Base-by-base conservation (phyloP, 2,797 vertebrate genomes). In the Hypotaenidia philippensis region DNA sequence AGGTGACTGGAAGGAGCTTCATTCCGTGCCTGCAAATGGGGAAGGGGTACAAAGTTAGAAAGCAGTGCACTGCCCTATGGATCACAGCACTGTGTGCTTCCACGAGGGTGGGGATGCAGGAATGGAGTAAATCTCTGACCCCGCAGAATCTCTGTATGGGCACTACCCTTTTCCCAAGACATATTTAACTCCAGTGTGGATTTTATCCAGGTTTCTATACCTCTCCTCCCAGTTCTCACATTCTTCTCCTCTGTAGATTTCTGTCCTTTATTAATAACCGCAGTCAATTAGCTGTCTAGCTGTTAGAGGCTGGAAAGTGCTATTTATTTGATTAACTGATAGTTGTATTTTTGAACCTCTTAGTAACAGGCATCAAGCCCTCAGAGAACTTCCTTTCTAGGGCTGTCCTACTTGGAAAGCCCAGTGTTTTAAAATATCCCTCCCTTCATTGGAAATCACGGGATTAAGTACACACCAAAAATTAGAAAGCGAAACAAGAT, bases 21-120 rank as follows among this genome's bases (percentile, higher is more conserved):
- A 81, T 97, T 96, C 96, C 95, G 61, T 90, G 96, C 94, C 96
- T 95, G 96, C 87, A 97, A 97, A 95, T 83, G 69, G 78, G 90
- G 85, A 88, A 96, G 93, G 94, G 94, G 96, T 95, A 97, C 72
- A 97, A 96, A 90, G 96, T 97, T 97, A 97, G 96, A 96, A 95
- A 90, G 91, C 63, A 91, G 91, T 52, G 66, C 59, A 95, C 85
- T 88, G 75, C 77, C 82, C 69, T 72, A 4, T 12, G 59, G 72
- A 93, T 88, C 36, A 69, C 83, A 96, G 87, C 75, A 82, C 65
- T 8, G 5, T 25, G 70, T 74, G 90, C 83, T 93, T 87, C 84
- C 13, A 8, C 56, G 72, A 85, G 70, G 76, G 32, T 55, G 57
- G 57, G 83, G 76, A 76, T 68, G 85, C 66, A 89, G 82, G 26